These are phyloP conservation scores for Deilephila porcellus DNA, from an alignment of 2,888 invertebrate species.

Conservation along the genomic window DNA sequence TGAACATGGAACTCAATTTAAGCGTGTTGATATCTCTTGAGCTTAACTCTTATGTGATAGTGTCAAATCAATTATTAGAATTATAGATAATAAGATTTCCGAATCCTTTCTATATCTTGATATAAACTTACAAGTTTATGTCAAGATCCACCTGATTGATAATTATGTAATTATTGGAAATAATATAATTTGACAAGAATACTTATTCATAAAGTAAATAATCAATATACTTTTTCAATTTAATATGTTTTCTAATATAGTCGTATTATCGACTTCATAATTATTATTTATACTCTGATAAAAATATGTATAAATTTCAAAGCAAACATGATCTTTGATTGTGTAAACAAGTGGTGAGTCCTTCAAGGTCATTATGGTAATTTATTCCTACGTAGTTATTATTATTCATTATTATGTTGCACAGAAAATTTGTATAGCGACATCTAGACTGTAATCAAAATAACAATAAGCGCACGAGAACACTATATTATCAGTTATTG, in stretches of 20 bases:
- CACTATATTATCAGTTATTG: neutral
- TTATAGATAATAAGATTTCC: too few relatives aligned
- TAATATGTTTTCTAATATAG: too few relatives aligned
- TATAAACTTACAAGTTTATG: too few relatives aligned
- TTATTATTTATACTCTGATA: neutral
- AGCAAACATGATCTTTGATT: constrained; percentile 5
- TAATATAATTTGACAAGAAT: too few relatives aligned
- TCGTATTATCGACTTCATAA: neutral
- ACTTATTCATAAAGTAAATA: neutral
- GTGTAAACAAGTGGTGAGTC: constrained; percentile 14
- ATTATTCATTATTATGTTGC: neutral
- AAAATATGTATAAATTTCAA: neutral
- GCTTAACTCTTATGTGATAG: neutral
- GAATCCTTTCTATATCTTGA: too few relatives aligned
- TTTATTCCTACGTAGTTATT: neutral
- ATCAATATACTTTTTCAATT: neutral
- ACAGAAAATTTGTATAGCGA: constrained; percentile 2
- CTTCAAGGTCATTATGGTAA: constrained; percentile 18
- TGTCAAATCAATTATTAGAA: neutral
- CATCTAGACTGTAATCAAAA: constrained; percentile 1
- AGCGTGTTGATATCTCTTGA: neutral
- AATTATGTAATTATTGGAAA: too few relatives aligned
- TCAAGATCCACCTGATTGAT: too few relatives aligned
- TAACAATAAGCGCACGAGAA: neutral
- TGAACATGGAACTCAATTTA: neutral